A percentile compares a stretch with the other conserved stretches of the same genome.
Conservation (phyloP, 2,888 invertebrate species). For the Erebia aethiops region DNA sequence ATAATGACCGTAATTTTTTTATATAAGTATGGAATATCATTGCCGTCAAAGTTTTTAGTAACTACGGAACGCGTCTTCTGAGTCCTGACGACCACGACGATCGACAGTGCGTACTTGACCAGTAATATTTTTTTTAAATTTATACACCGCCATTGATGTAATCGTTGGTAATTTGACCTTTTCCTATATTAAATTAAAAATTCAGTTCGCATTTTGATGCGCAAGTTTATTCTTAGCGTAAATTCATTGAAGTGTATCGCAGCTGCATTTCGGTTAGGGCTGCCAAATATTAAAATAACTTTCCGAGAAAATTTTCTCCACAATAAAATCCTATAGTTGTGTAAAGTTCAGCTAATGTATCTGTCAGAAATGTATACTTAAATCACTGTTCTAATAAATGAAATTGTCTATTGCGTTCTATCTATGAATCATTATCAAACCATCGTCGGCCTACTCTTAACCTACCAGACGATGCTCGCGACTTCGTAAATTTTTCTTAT, state of each 20-base stretch:
- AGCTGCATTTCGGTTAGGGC: slow-evolving; percentile 64
- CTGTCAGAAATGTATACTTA: background rate
- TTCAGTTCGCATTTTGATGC: slow-evolving; percentile 60
- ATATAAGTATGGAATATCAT: too few species aligned
- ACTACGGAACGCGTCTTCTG: too few species aligned
- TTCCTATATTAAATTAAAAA: slow-evolving; percentile 46
- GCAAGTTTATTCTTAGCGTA: slow-evolving; percentile 60
- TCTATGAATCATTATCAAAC: too few species aligned
- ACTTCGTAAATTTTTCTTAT: too few species aligned
- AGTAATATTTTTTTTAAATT: background rate
- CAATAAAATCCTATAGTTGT: background rate
- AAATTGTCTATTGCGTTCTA: background rate
- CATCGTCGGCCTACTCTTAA: too few species aligned
- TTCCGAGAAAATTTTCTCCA: background rate
- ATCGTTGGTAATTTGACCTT: slow-evolving; percentile 27
- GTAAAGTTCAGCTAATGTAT: background rate
- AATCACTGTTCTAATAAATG: background rate
- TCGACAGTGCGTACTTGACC: too few species aligned
- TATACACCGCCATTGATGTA: slow-evolving; percentile 21
- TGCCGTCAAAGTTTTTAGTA: too few species aligned
- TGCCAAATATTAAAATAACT: slow-evolving; percentile 10
- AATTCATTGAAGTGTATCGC: slow-evolving; percentile 65
- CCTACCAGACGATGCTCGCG: too few species aligned
- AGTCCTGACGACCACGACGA: too few species aligned
- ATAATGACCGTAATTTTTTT: too few species aligned